A percentile compares a stretch with the other conserved stretches of the same genome.
These are phyloP conservation scores for Erythrocebus patas DNA, from an alignment of 2,113 vertebrate genomes.

Conservation along the genomic window DNA sequence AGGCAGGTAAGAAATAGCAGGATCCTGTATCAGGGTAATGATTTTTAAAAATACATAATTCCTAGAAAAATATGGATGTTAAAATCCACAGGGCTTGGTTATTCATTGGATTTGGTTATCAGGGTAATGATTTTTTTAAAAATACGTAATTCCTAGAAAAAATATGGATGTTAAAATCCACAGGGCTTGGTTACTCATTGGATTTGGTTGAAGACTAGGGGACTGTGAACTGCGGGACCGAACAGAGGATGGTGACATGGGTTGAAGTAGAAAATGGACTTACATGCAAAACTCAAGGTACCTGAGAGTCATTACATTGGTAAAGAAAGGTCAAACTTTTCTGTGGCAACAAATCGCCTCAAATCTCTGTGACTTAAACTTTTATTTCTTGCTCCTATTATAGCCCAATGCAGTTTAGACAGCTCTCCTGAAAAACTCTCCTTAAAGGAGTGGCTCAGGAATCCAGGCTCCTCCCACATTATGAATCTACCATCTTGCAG, in stretches of 20 bases:
- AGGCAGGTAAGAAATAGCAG: slow-evolving; percentile 34
- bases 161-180: slow-evolving; percentile 17
- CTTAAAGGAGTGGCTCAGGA: not conserved
- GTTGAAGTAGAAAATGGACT: not conserved
- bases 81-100: not conserved
- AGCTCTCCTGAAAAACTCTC: not conserved
- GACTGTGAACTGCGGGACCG: not conserved
- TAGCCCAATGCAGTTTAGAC: not conserved
- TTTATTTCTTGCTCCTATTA: not conserved
- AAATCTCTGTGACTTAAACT: slow-evolving; percentile 14
- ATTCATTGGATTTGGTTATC: not conserved
- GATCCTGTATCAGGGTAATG: not conserved
- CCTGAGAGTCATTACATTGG: not conserved
- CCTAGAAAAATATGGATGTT: not conserved
- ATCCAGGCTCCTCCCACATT: not conserved
- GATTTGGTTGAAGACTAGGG: not conserved
- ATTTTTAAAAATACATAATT: not conserved
- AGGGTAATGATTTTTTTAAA: not conserved
- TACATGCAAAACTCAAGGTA: not conserved
- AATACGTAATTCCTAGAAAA: not conserved
- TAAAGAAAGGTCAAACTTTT: slow-evolving; percentile 15
- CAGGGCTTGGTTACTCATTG: not conserved
- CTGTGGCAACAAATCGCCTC: not conserved
- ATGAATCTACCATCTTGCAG: not conserved
- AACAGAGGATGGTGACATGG: not conserved